Base-by-base conservation (phyloP, 2,888 invertebrate genomes). In the Camptogramma bilineatum region DNA sequence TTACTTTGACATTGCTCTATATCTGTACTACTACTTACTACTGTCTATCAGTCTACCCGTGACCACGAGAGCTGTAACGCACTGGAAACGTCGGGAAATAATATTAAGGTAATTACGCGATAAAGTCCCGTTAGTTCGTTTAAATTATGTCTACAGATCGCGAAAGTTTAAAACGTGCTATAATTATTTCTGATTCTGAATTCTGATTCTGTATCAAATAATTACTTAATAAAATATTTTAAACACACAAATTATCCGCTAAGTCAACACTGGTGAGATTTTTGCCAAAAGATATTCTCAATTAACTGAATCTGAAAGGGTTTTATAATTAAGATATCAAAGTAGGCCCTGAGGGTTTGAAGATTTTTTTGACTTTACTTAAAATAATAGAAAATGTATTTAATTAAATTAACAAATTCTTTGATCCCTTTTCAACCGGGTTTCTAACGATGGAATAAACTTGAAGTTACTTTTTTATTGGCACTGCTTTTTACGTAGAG, bases 261-360 rank as follows among this genome's bases (percentile, higher is more conserved):
- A 61, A 58, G 24, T 53, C 51, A 58, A 47, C 55, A 53, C 9
- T 44, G 42, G 24, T 28, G 24, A 57, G 64, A 52, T 65, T 64
- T 53, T 52, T 34, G 52, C 17, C 10, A 52, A 47, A 52, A 46
- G 42, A 78, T 78, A 73, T 74, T 78, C 79, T 80, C 74, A 79
- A 82, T 83, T 81, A 80, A 75, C 76, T 74, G 74, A 75, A 80
- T 78, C 81, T 64, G 73, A 77, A 80, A 77, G 63, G 70, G 66
- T 48, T 56, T 47, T 9, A n/a, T 65, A 67, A 70, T 70, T 65
- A 65, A 74, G 75, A 74, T 52, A 70, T 68, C 68, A 70, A 67
- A 66, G 68, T 50, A 47, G 19, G 52, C 57, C 57, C 62, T 56
- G 8, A 17, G 64, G 65, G 59, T 59, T 50, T 54, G 18, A 34